Percentiles rank a stretch among this genome's conserved stretches.
Conservation (phyloP, 2,888 invertebrate species). For the Caenorhabditis sp. region DNA sequence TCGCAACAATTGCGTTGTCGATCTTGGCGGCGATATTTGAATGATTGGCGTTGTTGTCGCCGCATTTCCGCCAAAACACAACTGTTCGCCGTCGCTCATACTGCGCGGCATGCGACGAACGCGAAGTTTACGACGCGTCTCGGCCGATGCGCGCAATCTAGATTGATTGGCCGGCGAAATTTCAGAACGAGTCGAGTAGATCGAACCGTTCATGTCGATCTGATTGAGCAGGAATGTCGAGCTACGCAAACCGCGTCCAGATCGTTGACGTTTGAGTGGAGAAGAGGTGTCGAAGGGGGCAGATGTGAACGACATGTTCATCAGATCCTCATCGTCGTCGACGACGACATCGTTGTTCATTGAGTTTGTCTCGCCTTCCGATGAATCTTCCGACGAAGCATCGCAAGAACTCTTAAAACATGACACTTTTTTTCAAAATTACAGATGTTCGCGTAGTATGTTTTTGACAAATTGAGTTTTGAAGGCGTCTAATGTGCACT, state of each 20-base stretch:
- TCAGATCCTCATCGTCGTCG: conserved; percentile 22
- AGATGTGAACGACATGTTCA: conserved; percentile 51
- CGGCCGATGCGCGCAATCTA: conserved; percentile 26
- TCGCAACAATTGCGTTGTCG: conserved; percentile 45
- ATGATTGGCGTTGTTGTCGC: conserved; percentile 36
- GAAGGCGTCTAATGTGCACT: too few species aligned
- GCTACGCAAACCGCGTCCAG: conserved; percentile 28
- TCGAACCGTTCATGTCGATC: conserved; percentile 56
- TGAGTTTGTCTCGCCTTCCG: conserved; percentile 39
- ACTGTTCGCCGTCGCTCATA: conserved; percentile 63
- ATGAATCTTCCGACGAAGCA: conserved; percentile 60
- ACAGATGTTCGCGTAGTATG: too few species aligned
- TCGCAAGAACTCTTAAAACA: conserved; percentile 57
- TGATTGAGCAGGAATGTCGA: conserved; percentile 36
- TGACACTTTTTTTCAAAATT: background rate
- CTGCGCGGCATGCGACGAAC: conserved; percentile 55
- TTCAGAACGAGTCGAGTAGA: conserved; percentile 59
- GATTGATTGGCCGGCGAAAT: conserved; percentile 17
- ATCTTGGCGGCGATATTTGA: conserved; percentile 44
- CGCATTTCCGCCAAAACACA: conserved; percentile 21
- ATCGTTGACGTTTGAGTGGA: conserved; percentile 42
- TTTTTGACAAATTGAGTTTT: too few species aligned
- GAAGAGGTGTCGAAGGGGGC: conserved; percentile 30
- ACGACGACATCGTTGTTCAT: background rate
- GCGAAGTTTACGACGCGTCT: conserved; percentile 35